Conservation (phyloP, 2,888 invertebrate species). For the Andrena bicolor region DNA sequence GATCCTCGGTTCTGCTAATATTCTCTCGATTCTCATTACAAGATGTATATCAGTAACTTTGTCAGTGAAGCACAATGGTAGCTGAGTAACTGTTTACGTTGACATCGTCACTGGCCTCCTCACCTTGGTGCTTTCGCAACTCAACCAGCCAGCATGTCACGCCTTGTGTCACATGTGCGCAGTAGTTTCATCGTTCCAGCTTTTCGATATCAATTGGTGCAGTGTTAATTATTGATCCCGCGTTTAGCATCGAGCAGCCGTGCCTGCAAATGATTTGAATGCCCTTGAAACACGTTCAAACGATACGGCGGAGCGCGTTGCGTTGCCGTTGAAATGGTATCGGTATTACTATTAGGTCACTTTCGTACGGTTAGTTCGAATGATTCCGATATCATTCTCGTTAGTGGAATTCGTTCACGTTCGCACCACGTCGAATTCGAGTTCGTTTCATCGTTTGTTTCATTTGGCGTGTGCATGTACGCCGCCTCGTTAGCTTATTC, state of each 20-base stretch:
- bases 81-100: constrained; percentile 45
- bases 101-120: constrained; percentile 59
- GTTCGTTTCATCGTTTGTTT: constrained; percentile 42
- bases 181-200: background rate
- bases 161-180: constrained; percentile 10
- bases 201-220: constrained; percentile 15
- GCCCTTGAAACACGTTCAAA: constrained; percentile 35
- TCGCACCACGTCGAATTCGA: constrained; percentile 25
- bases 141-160: constrained; percentile 15
- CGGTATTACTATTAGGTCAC: constrained; percentile 51
- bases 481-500: constrained; percentile 29
- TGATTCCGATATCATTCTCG: constrained; percentile 7
- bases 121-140: constrained; percentile 52
- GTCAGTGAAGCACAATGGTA: constrained; percentile 31
- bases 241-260: background rate
- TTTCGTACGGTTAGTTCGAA: constrained; percentile 9
- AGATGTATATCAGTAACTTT: constrained; percentile 54
- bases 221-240: constrained; percentile 27
- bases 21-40: constrained; percentile 40
- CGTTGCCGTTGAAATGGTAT: constrained; percentile 20
- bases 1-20: background rate
- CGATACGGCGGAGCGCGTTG: background rate
- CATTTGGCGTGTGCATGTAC: constrained; percentile 45
- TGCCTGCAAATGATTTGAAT: constrained; percentile 10
- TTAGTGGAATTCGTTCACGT: constrained; percentile 46